These are phyloP conservation scores for Mandrillus leucophaeus DNA, from an alignment of 2,113 vertebrate genomes.

Conservation along the genomic window DNA sequence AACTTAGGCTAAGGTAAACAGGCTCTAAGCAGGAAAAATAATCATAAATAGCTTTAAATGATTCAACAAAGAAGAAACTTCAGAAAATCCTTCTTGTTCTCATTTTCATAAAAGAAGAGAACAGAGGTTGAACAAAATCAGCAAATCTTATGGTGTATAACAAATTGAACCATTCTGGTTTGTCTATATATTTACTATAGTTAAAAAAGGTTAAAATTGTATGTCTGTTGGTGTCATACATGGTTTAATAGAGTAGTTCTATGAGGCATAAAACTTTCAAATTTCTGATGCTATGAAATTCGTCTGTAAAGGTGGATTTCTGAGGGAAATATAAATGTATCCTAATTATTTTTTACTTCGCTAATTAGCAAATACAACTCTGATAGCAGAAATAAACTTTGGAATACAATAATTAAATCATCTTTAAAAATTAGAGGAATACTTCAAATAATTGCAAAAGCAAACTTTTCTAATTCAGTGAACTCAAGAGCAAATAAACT, in stretches of 20 bases:
- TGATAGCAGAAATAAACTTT: not conserved
- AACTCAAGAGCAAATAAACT: not conserved
- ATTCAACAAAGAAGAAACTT: not conserved
- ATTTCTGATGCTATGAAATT: not conserved
- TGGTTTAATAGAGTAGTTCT: not conserved
- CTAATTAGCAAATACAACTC: not conserved
- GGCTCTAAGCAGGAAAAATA: not conserved
- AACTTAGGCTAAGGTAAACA: conserved; percentile 21
- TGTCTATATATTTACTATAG: not conserved
- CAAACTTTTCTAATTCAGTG: not conserved
- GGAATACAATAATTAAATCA: not conserved
- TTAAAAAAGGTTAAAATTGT: not conserved
- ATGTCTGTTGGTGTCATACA: not conserved
- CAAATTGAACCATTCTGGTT: not conserved
- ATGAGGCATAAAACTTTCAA: not conserved
- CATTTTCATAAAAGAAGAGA: not conserved
- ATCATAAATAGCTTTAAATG: not conserved
- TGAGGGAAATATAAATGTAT: not conserved
- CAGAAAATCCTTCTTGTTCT: not conserved
- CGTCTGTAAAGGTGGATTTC: not conserved
- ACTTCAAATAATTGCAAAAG: not conserved
- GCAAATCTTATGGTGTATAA: not conserved
- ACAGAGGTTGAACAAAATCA: not conserved
- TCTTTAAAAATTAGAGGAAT: not conserved
- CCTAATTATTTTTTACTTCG: not conserved